Evolutionary conservation across 1,140 invertebrate genomes (phyloP).

Genomic region (Zophobas atratus): DNA sequence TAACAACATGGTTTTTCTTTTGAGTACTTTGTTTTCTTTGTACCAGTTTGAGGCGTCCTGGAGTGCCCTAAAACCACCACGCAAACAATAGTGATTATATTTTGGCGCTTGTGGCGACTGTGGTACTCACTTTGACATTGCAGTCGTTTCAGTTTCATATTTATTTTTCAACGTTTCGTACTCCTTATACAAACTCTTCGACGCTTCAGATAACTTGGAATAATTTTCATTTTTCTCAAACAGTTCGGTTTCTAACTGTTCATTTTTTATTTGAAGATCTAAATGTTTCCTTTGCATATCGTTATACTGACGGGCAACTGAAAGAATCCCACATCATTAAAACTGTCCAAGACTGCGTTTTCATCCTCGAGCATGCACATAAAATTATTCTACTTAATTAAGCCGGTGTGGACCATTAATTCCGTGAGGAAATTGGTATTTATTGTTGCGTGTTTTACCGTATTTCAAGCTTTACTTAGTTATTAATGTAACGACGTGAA

Average conservation of each 20-base stretch:
- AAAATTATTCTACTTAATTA: constrained; percentile 15
- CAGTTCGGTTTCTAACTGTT: constrained; percentile 72
- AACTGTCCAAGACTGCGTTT: constrained; percentile 1
- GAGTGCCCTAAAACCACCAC: constrained; percentile 69
- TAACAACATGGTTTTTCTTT: constrained; percentile 76
- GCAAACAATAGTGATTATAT: too few species aligned
- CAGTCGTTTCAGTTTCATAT: constrained; percentile 79
- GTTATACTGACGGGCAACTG: constrained; percentile 74
- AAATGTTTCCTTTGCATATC: constrained; percentile 75
- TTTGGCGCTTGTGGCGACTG: background rate
- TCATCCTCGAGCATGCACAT: background rate
- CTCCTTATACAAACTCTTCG: constrained; percentile 80
- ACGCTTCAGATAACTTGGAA: constrained; percentile 75
- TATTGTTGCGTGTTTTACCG: constrained; percentile 42
- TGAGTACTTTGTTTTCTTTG: constrained; percentile 80
- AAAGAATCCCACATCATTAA: constrained; percentile 55
- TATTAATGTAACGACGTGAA: background rate
- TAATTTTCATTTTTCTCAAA: constrained; percentile 76
- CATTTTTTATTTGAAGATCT: constrained; percentile 73
- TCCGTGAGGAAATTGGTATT: constrained; percentile 3
- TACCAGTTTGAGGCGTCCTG: constrained; percentile 79
- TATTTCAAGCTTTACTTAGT: constrained; percentile 1
- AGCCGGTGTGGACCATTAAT: constrained; percentile 6
- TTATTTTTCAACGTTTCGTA: constrained; percentile 81
- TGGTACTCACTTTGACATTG: constrained; percentile 75